Percentiles rank a stretch among this genome's conserved stretches.
These are phyloP conservation scores for Andinoacara biseriatus DNA, from an alignment of 2,113 vertebrate species.

Conservation along the genomic window DNA sequence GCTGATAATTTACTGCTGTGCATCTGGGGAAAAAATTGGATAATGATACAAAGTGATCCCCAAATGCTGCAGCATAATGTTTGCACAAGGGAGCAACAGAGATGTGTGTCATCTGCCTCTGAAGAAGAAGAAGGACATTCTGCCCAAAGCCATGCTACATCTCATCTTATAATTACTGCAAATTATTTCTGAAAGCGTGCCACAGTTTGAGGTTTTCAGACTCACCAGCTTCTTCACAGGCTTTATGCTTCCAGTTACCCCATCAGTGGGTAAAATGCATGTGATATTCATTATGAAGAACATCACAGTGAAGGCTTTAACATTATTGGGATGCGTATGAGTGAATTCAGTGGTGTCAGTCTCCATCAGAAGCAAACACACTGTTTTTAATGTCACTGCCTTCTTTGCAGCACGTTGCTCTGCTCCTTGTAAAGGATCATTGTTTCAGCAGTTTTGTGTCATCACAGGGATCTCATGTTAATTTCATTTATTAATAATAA, in stretches of 20 bases:
- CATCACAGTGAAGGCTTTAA: neutral
- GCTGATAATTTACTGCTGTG: conserved; percentile 52
- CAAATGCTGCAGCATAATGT: conserved; percentile 25
- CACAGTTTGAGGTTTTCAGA: neutral
- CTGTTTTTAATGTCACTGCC: neutral
- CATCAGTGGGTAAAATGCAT: neutral
- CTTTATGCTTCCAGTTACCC: neutral
- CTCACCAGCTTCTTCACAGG: neutral
- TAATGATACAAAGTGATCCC: conserved; percentile 57
- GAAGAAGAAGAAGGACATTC: neutral
- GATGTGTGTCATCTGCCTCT: conserved; percentile 17
- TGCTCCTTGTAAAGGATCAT: neutral
- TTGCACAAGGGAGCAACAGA: conserved; percentile 14
- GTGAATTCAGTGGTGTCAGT: no score
- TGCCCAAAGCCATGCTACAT: conserved; percentile 13
- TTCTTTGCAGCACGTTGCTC: neutral
- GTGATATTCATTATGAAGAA: neutral
- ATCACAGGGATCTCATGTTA: neutral
- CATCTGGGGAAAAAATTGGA: conserved; percentile 66
- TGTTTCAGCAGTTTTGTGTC: neutral
- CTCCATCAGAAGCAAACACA: neutral
- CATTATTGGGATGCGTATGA: neutral
- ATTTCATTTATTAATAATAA: neutral
- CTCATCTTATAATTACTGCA: neutral
- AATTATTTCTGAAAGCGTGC: neutral